Evolutionary conservation across 2,888 invertebrate genomes (phyloP).

Genomic region (Lasioglossum leucozonium): DNA sequence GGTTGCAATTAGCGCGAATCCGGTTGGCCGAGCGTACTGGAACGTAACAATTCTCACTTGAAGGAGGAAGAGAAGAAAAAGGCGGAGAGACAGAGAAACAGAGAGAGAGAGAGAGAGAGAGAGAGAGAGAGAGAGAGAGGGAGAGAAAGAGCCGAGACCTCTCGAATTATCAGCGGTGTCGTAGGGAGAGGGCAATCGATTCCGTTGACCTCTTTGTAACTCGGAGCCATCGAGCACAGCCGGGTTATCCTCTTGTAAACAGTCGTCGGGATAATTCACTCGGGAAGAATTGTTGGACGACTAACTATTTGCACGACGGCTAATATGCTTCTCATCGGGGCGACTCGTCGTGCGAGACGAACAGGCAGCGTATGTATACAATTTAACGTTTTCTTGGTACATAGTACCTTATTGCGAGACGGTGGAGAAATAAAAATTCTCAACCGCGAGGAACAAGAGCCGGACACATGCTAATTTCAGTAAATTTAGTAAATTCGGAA

Average conservation of each 20-base stretch:
- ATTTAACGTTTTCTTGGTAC: neutral
- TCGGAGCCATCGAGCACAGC: constrained; percentile 22
- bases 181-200: constrained; percentile 57
- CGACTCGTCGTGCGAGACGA: no score
- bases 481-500: neutral
- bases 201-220: constrained; percentile 61
- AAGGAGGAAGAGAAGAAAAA: neutral
- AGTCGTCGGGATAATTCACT: constrained; percentile 14
- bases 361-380: neutral
- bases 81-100: neutral
- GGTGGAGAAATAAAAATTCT: neutral
- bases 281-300: neutral
- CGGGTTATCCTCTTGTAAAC: constrained; percentile 43
- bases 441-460: neutral
- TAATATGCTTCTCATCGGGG: neutral
- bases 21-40: neutral
- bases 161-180: constrained; percentile 39
- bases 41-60: neutral
- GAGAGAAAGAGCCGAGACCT: neutral
- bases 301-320: neutral
- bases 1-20: neutral
- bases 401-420: neutral
- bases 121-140: neutral
- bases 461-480: neutral
- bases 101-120: neutral